Conservation (phyloP, 1,140 invertebrate species). For the Tribolium madens region DNA sequence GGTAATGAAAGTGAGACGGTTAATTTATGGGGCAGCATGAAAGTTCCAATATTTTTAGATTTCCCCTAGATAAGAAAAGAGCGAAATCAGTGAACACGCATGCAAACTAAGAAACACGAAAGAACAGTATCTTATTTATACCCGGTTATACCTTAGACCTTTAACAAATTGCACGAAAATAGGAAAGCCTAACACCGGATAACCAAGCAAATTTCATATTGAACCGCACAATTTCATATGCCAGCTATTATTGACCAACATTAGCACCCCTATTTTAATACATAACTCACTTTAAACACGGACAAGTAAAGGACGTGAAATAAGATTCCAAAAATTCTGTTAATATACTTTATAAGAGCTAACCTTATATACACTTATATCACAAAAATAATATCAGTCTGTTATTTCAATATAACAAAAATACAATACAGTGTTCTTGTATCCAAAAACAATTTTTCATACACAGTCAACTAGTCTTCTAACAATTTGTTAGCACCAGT, state of each 20-base stretch:
- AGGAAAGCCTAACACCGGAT: conserved; percentile 43
- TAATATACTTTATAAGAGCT: conserved; percentile 18
- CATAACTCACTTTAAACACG: neutral
- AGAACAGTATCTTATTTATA: conserved; percentile 40
- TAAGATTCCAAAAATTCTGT: neutral
- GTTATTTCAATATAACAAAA: conserved; percentile 39
- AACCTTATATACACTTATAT: conserved; percentile 32
- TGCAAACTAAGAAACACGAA: conserved; percentile 47
- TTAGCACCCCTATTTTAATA: neutral
- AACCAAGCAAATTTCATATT: conserved; percentile 37
- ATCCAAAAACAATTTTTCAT: neutral
- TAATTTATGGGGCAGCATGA: conserved; percentile 45
- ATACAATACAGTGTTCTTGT: conserved; percentile 15
- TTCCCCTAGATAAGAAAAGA: conserved; percentile 45
- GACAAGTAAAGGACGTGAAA: neutral
- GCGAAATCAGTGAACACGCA: conserved; percentile 50
- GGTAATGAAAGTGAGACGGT: conserved; percentile 40
- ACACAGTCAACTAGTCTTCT: neutral
- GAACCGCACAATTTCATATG: conserved; percentile 30
- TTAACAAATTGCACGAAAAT: conserved; percentile 44
- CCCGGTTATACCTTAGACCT: conserved; percentile 41
- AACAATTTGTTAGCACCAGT: neutral
- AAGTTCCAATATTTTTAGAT: conserved; percentile 46
- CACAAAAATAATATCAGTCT: conserved; percentile 48
- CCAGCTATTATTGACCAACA: conserved; percentile 19